Evolutionary conservation across 2,113 vertebrate genomes (phyloP).

Genomic region (Mobula hypostoma): DNA sequence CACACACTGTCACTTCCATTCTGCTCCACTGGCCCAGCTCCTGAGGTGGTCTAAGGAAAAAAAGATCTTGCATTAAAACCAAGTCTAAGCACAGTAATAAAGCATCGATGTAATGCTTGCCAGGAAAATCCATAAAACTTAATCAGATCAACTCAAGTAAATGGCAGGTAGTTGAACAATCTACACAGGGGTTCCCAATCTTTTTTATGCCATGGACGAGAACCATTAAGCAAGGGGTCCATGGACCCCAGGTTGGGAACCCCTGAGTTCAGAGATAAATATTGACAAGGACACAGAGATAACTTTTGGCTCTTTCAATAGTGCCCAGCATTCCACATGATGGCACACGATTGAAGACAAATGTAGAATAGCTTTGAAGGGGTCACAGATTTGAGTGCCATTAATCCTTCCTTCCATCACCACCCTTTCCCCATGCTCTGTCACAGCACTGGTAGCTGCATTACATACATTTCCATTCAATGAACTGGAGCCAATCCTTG

Average conservation of each 20-base stretch:
- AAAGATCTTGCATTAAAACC: background rate
- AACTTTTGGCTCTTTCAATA: background rate
- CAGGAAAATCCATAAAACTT: background rate
- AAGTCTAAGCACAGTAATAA: background rate
- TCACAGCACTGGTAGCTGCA: too few relatives aligned
- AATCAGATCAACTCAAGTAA: background rate
- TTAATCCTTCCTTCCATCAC: too few relatives aligned
- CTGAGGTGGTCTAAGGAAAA: constrained; percentile 49
- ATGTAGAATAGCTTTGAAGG: too few relatives aligned
- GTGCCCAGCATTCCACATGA: background rate
- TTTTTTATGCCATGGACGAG: too few relatives aligned
- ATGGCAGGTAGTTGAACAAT: background rate
- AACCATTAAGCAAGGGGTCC: too few relatives aligned
- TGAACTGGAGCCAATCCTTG: too few relatives aligned
- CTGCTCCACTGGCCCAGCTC: constrained; percentile 54
- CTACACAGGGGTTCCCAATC: too few relatives aligned
- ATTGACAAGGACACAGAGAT: background rate
- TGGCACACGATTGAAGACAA: too few relatives aligned
- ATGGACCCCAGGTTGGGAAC: background rate
- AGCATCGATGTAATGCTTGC: background rate
- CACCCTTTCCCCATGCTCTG: too few relatives aligned
- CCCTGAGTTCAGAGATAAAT: background rate
- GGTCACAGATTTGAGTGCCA: too few relatives aligned
- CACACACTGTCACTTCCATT: constrained; percentile 47
- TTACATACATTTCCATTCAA: too few relatives aligned